A percentile compares a stretch with the other conserved stretches of the same genome.
Conservation (phyloP, 2,113 vertebrate genomes). For the Zosterops pallidus region DNA sequence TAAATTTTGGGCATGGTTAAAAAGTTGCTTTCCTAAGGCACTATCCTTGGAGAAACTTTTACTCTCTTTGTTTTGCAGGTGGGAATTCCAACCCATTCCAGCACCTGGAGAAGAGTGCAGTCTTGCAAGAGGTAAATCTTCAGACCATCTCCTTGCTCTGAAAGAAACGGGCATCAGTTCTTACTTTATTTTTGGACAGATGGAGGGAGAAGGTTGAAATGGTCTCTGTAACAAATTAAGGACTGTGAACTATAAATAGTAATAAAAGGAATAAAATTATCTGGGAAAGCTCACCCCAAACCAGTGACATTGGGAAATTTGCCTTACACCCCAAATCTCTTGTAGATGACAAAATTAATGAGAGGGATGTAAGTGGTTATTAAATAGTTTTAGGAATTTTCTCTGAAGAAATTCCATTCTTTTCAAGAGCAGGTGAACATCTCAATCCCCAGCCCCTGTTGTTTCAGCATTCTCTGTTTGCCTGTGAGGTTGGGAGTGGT, state of each 20-base stretch:
- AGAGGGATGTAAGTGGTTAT: background rate
- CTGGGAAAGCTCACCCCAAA: background rate
- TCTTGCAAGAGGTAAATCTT: conserved; percentile 81
- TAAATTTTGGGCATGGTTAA: background rate
- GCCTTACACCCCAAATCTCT: background rate
- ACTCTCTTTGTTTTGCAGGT: conserved; percentile 58
- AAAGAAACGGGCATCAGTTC: background rate
- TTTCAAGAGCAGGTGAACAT: background rate
- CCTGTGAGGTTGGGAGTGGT: background rate
- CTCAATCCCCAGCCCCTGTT: background rate
- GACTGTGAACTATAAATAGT: background rate
- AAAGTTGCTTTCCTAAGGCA: background rate
- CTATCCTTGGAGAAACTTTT: background rate
- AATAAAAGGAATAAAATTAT: background rate
- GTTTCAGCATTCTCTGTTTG: background rate
- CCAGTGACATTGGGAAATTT: background rate
- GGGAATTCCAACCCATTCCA: conserved; percentile 82
- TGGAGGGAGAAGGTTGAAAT: background rate
- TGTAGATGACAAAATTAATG: background rate
- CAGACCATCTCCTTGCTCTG: background rate
- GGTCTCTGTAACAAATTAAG: background rate
- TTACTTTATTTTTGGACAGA: background rate
- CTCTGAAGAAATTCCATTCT: background rate
- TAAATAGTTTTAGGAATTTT: background rate
- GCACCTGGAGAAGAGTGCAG: conserved; percentile 82